Conservation (phyloP, 2,113 vertebrate genomes). For the Parotia lawesii region DNA sequence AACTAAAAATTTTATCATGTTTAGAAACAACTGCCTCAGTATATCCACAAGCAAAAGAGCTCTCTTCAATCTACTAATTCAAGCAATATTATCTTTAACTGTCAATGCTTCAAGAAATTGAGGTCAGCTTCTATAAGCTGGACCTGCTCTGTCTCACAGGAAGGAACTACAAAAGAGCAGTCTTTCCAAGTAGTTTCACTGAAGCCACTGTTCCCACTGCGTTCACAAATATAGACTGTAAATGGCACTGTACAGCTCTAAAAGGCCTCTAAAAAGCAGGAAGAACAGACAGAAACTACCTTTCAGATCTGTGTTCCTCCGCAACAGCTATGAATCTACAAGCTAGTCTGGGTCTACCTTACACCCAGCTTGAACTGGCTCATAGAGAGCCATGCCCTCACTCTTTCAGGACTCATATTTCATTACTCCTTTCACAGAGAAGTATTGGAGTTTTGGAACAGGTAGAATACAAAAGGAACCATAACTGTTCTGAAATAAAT, state of each 20-base stretch:
- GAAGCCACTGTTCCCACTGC: neutral
- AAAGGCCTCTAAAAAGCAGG: neutral
- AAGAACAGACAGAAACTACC: neutral
- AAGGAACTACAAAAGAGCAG: neutral
- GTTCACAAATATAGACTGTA: neutral
- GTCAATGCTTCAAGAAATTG: neutral
- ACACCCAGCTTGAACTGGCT: neutral
- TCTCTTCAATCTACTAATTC: neutral
- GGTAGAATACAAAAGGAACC: neutral
- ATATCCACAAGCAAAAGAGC: neutral
- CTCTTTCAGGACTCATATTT: neutral
- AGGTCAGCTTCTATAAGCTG: neutral
- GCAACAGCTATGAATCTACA: neutral
- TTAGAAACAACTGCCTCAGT: neutral
- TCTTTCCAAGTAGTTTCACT: neutral
- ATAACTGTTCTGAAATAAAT: constrained; percentile 80
- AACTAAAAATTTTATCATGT: neutral
- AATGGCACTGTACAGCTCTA: neutral
- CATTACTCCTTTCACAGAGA: neutral
- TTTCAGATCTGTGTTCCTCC: neutral
- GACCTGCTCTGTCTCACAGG: neutral
- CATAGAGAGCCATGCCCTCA: neutral
- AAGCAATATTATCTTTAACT: neutral
- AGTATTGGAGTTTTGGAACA: neutral
- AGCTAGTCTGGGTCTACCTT: neutral